These are phyloP conservation scores for Chelon labrosus DNA, from an alignment of 2,797 vertebrate genomes.

Conservation along the genomic window DNA sequence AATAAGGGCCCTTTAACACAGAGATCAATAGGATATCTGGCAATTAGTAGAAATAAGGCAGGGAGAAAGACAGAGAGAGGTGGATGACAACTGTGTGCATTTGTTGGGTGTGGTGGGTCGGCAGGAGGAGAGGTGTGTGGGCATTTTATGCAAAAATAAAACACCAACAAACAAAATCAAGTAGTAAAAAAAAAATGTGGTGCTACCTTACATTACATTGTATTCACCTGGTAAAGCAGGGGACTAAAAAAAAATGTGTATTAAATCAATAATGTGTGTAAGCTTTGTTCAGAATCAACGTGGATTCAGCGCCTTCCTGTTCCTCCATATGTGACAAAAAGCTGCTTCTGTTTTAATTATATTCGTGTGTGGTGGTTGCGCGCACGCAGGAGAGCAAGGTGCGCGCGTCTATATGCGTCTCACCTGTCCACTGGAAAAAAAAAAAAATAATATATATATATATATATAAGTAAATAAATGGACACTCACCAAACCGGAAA, in stretches of 20 bases:
- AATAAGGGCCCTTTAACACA: constrained; percentile 70
- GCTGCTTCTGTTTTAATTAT: constrained; percentile 18
- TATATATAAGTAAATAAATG: constrained; percentile 12
- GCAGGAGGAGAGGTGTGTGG: not conserved
- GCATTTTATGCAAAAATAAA: constrained; percentile 21
- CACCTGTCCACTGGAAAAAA: constrained; percentile 29
- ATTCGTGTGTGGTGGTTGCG: constrained; percentile 13
- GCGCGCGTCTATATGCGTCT: not conserved
- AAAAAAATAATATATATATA: not conserved
- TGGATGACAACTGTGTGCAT: not conserved
- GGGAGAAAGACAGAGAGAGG: not conserved
- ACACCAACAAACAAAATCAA: not conserved
- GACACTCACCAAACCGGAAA: constrained; percentile 12
- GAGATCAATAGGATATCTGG: constrained; percentile 72
- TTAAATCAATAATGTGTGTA: constrained; percentile 45
- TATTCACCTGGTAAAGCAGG: constrained; percentile 34
- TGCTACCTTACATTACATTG: constrained; percentile 13
- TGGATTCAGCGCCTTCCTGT: not conserved
- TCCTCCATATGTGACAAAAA: constrained; percentile 1
- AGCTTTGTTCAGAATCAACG: constrained; percentile 4
- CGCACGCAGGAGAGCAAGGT: not conserved
- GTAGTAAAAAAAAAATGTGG: not conserved
- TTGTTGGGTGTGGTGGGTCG: not conserved
- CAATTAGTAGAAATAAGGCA: constrained; percentile 47
- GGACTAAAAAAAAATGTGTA: constrained; percentile 16